Evolutionary conservation across 2,888 invertebrate genomes (phyloP), one percentile per base, ranked within the genome.

Genomic region (Leptinotarsa rubiginosa): DNA sequence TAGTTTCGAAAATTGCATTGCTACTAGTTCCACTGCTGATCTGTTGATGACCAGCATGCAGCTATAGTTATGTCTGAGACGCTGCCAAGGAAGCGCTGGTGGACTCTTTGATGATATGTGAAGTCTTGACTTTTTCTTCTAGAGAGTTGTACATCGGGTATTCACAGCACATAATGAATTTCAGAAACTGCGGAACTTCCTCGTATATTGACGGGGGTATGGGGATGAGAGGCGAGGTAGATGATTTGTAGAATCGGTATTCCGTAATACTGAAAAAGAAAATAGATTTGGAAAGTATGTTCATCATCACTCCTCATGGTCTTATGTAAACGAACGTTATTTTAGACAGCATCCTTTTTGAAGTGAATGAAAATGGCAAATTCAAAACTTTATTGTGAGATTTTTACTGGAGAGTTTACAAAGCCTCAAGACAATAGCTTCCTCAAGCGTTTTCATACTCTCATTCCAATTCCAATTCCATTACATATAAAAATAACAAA

Each of bases 181-280:
- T 97, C 67, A 97, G 87, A 78, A 93, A 94, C 83, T 91, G 90
- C 1, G 97, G 97, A 59, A 97, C 94, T 86, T 95, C 95, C n/a
- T 93, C 93, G 87, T 97, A 97, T 65, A 96, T 92, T 1, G 93
- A 91, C 0, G 96, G 95, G 12, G 97, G 97, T 75, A 97, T 92
- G 5, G 96, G 97, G 86, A 97, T 95, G 83, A 97, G 87, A 0
- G 96, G 96, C 75, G 97, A 97, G 65, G 97, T 97, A 3, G 94
- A 94, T 65, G 92, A 90, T 87, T 97, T 97, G 88, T 97, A 97
- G 86, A 93, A 93, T 78, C 95, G 91, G 88, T 97, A 97, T 84
- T 95, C 94, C 72, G 95, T 92, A 88, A 94, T 93, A 88, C 94
- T 95, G 87, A 15, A 89, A 89, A 76, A 76, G 80, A 81, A 79